phyloP scores from a whole-genome alignment of 2,797 vertebrate species.

The Myiothlypis chrysogaster region DNA sequence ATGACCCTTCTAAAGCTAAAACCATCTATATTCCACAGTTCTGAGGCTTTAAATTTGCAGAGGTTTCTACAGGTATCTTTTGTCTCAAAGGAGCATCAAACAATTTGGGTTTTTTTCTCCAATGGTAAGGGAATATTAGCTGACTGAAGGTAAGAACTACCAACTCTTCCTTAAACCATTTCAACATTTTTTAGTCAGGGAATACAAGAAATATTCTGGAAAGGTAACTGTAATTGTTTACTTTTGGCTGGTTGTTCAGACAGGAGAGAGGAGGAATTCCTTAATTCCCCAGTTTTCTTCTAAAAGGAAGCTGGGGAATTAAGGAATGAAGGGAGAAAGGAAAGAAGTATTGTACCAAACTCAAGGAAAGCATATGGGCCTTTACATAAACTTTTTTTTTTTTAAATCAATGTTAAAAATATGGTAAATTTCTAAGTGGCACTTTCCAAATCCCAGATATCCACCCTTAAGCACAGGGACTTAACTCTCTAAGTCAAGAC shows the following conservation, averaged over 20 bases:
- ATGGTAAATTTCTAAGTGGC: not conserved
- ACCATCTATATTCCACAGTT: not conserved
- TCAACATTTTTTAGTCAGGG: not conserved
- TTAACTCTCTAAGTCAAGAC: not conserved
- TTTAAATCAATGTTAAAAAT: not conserved
- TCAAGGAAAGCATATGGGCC: not conserved
- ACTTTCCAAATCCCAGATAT: not conserved
- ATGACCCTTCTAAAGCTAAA: conserved; percentile 16
- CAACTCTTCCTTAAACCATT: not conserved
- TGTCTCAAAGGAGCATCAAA: not conserved
- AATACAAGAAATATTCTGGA: conserved; percentile 2
- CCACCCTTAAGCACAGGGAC: not conserved
- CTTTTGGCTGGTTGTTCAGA: not conserved
- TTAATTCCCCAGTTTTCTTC: not conserved
- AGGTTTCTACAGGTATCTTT: not conserved
- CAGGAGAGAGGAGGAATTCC: not conserved
- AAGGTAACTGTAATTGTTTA: not conserved
- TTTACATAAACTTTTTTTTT: too few species aligned
- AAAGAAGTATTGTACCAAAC: not conserved
- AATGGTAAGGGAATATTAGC: not conserved
- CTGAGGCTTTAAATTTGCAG: not conserved
- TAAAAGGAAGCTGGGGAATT: not conserved
- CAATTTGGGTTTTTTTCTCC: not conserved
- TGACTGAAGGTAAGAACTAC: not conserved
- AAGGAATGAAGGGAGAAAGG: not conserved